Evolutionary conservation across 2,797 vertebrate genomes (phyloP).

Genomic region (Protosalanx chinensis): DNA sequence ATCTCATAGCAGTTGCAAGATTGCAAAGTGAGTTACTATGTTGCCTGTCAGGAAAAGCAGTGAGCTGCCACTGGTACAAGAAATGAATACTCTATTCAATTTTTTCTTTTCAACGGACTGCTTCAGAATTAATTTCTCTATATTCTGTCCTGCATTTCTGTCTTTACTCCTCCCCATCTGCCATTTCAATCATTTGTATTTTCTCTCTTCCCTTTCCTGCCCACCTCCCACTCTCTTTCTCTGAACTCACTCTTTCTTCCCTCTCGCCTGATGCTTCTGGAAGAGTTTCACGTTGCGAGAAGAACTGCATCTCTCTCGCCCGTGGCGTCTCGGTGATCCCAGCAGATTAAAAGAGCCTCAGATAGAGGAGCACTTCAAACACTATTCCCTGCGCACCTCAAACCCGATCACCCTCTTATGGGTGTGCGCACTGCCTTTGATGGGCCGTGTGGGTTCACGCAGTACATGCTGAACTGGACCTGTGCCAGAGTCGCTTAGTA

Average conservation of each 20-base stretch:
- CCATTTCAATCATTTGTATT: conserved; percentile 54
- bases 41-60: conserved; percentile 10
- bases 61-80: conserved; percentile 7
- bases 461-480: conserved; percentile 72
- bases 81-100: background rate
- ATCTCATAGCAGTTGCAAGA: background rate
- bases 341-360: conserved; percentile 68
- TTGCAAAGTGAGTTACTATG: background rate
- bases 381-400: conserved; percentile 66
- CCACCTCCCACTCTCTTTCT: conserved; percentile 24
- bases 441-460: conserved; percentile 69
- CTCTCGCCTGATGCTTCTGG: conserved; percentile 50
- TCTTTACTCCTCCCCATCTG: conserved; percentile 47
- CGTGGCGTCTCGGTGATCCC: conserved; percentile 71
- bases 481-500: conserved; percentile 69
- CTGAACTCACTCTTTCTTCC: conserved; percentile 41
- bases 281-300: conserved; percentile 63
- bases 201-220: background rate
- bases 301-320: conserved; percentile 69
- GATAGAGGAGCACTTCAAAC: conserved; percentile 72
- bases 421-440: conserved; percentile 65
- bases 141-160: conserved; percentile 21
- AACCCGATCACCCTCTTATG: conserved; percentile 68
- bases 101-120: conserved; percentile 42
- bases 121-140: conserved; percentile 26